Conservation (phyloP, 2,113 vertebrate species). For the Apaloderma vittatum region DNA sequence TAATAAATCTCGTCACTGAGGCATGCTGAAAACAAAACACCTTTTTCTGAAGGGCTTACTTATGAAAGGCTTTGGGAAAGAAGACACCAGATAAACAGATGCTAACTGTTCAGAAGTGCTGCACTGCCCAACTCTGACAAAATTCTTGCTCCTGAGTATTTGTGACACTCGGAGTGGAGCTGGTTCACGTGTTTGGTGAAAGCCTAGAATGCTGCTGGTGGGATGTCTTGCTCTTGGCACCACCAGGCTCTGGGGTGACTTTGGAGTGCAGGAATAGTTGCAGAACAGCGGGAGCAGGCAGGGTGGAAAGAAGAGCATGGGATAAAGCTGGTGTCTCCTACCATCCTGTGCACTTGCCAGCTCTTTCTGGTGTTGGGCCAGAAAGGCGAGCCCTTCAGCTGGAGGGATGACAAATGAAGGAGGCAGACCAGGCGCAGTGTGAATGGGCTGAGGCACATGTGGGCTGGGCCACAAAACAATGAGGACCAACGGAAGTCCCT, state of each 20-base stretch:
- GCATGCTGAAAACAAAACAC: not conserved
- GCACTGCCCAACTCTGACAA: not conserved
- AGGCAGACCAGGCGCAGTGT: rapidly evolving
- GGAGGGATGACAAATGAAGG: not conserved
- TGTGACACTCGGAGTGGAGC: not conserved
- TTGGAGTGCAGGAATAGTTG: not conserved
- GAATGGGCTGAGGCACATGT: not conserved
- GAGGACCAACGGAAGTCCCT: not conserved
- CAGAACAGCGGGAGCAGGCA: rapidly evolving
- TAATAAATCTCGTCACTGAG: not conserved
- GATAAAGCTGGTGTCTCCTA: not conserved
- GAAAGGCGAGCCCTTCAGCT: not conserved
- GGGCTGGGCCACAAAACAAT: not conserved
- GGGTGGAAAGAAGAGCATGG: not conserved
- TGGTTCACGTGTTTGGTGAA: not conserved
- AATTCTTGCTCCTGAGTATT: not conserved
- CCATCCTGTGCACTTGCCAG: not conserved
- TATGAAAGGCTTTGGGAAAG: not conserved
- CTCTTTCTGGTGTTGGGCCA: not conserved
- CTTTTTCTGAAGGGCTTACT: not conserved
- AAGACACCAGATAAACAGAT: not conserved
- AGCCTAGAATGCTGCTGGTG: not conserved
- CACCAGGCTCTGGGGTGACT: rapidly evolving
- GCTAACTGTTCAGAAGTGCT: not conserved
- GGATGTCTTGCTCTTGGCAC: not conserved